These are phyloP conservation scores for Platysternon megacephalum DNA, from an alignment of 2,113 vertebrate species.

Conservation along the genomic window DNA sequence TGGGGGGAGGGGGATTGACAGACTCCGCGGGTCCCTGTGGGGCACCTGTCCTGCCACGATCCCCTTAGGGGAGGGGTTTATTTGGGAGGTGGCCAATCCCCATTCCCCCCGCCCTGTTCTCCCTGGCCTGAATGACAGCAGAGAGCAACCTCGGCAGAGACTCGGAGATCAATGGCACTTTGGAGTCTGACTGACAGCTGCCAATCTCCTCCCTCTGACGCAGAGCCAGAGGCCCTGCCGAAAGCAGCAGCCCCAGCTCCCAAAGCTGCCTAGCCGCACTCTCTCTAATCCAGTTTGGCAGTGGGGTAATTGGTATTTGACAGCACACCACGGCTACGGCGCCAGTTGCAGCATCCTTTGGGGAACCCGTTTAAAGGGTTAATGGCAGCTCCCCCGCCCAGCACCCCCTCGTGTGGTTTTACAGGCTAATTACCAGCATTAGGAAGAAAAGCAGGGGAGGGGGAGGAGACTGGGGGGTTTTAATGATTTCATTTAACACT, in stretches of 20 bases:
- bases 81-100: not conserved
- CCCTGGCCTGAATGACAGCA: not conserved
- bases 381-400: not conserved
- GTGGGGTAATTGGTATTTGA: slow-evolving; percentile 49
- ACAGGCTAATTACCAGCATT: slow-evolving; percentile 53
- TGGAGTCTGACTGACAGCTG: not conserved
- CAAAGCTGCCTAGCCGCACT: slow-evolving; percentile 11
- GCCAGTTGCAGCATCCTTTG: not conserved
- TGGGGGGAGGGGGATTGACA: not conserved
- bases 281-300: slow-evolving; percentile 35
- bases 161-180: fast-evolving
- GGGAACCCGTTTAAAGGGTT: not conserved
- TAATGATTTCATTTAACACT: slow-evolving; percentile 66
- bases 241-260: not conserved
- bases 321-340: slow-evolving; percentile 28
- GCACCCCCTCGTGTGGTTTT: slow-evolving; percentile 30
- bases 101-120: not conserved
- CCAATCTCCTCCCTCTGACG: not conserved
- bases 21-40: not conserved
- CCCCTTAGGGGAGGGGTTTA: not conserved
- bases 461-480: slow-evolving; percentile 18
- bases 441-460: not conserved
- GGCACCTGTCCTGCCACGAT: not conserved
- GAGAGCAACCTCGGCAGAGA: not conserved
- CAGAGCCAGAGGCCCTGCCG: not conserved